phyloP scores from a whole-genome alignment of 2,113 vertebrate species.

The Oostethus manadensis region DNA sequence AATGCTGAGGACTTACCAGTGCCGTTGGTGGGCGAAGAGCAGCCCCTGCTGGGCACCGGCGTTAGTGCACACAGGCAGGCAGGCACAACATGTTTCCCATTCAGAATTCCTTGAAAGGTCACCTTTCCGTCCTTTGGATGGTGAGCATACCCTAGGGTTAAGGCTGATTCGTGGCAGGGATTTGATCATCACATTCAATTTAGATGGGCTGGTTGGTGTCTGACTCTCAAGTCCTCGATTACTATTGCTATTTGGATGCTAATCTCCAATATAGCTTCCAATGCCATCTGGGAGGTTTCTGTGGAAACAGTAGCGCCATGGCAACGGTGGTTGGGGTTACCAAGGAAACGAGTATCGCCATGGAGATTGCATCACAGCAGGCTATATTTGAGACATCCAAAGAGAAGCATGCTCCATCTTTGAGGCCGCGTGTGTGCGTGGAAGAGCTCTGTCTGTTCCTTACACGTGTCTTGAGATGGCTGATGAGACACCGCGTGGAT shows the following conservation, averaged over 20 bases:
- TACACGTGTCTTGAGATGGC: slow-evolving; percentile 44
- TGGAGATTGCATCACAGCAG: slow-evolving; percentile 89
- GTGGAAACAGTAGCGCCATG: slow-evolving; percentile 86
- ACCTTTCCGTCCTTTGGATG: slow-evolving; percentile 14
- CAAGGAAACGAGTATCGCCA: slow-evolving; percentile 87
- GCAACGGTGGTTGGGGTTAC: slow-evolving; percentile 92
- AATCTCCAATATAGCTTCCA: slow-evolving; percentile 64
- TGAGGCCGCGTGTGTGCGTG: slow-evolving; percentile 35
- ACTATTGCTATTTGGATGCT: slow-evolving; percentile 23
- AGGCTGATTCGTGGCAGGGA: background rate
- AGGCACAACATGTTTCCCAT: slow-evolving; percentile 42
- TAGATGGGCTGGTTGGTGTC: background rate
- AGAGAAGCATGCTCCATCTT: slow-evolving; percentile 74
- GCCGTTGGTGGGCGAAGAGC: slow-evolving; percentile 38
- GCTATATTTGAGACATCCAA: slow-evolving; percentile 85
- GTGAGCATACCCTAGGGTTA: background rate
- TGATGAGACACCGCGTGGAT: slow-evolving; percentile 25
- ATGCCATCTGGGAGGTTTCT: slow-evolving; percentile 86
- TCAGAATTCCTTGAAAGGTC: slow-evolving; percentile 49
- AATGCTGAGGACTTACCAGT: slow-evolving; percentile 38
- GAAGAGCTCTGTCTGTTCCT: slow-evolving; percentile 18
- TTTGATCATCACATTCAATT: background rate
- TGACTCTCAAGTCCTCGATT: slow-evolving; percentile 8
- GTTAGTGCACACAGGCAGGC: slow-evolving; percentile 31
- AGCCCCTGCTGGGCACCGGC: slow-evolving; percentile 38